Evolutionary conservation across 2,113 vertebrate genomes (phyloP), one percentile per base, ranked within the genome.

Genomic region (Cavia porcellus): DNA sequence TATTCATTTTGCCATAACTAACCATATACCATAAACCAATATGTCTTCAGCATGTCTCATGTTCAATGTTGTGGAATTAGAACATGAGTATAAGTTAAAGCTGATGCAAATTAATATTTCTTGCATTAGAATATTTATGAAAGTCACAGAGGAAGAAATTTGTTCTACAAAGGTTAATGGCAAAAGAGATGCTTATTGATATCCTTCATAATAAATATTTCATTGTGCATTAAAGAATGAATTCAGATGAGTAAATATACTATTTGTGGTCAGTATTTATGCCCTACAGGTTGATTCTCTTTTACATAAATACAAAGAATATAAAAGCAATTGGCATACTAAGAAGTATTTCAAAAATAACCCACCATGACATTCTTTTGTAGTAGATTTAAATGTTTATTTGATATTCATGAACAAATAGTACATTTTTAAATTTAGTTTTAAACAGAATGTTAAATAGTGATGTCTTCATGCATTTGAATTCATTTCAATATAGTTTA

Each of bases 371-470:
- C 62, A 47, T 75, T 66, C 32, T 68, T 74, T 85, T 88, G 72
- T 19, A 7, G 12, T 61, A 0, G 72, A 70, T 91, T 93, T 64
- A 85, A 91, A 9, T 91, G 22, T 47, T 93, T 22, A 85, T 22
- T 93, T 70, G 3, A 79, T 42, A n/a, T 8, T 64, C 14, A 42
- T 90, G 57, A 30, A 2, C 1, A 85, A 87, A 91, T 59, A 75
- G 81, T 52, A 59, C 20, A 32, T 93, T 95, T 88, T 62, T 25
- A 61, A 89, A 80, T 38, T 17, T 68, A 75, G 57, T 13, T 89
- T 95, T 85, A 86, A 61, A 89, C 47, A 75, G 12, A 22, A 75
- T 61, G 83, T 24, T 22, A 84, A 13, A 95, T 81, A 86, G 55
- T 45, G 61, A 75, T n/a, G 25, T 35, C 57, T n/a, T 35, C 5